Evolutionary conservation across 1,140 invertebrate genomes (phyloP).

Genomic region (Drosophila athabasca): DNA sequence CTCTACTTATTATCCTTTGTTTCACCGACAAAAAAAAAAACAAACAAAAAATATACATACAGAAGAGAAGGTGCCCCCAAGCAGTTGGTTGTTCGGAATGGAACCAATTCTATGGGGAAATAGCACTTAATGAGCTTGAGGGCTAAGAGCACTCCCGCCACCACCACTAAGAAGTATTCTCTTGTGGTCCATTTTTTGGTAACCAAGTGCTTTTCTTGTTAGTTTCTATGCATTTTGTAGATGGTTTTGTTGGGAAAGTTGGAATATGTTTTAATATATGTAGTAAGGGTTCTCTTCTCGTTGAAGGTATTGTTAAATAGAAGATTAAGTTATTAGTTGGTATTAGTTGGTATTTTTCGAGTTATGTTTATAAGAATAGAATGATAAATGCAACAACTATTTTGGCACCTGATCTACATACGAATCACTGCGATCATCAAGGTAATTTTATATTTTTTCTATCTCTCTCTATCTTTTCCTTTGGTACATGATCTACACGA

Average conservation of each 20-base stretch:
- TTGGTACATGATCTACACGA: too few species aligned
- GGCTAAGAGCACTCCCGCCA: neutral
- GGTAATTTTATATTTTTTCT: too few species aligned
- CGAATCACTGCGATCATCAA: too few species aligned
- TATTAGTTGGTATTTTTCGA: too few species aligned
- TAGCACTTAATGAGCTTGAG: conserved; percentile 57
- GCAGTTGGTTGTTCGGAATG: conserved; percentile 38
- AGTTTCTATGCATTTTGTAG: conserved; percentile 7
- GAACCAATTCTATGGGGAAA: conserved; percentile 3
- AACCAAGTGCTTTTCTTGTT: conserved; percentile 15
- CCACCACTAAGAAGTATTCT: conserved; percentile 4
- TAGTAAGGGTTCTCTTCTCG: too few species aligned
- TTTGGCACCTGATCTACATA: too few species aligned
- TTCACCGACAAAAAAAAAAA: conserved; percentile 40
- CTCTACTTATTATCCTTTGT: conserved; percentile 56
- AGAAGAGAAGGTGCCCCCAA: conserved; percentile 19
- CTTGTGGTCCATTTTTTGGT: conserved; percentile 35
- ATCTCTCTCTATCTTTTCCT: too few species aligned
- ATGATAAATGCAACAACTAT: too few species aligned
- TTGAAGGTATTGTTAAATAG: too few species aligned
- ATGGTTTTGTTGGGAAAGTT: neutral
- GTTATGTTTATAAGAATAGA: too few species aligned
- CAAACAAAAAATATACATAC: conserved; percentile 1
- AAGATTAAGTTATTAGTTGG: too few species aligned
- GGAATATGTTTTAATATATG: too few species aligned